Evolutionary conservation across 2,888 invertebrate species (phyloP).

Genomic region (Omphaloscelis lunosa): DNA sequence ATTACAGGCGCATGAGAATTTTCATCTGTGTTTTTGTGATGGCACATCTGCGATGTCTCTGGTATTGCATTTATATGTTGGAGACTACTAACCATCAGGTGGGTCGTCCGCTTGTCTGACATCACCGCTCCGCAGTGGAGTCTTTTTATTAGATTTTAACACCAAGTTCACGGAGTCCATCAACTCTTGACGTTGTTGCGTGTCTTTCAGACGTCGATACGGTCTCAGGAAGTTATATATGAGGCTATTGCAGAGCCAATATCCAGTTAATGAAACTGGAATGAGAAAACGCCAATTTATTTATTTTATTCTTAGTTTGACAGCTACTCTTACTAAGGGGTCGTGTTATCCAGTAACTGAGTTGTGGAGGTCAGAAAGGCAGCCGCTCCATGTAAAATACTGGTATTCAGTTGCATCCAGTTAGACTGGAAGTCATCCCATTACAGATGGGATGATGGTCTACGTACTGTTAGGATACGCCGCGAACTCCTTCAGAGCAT

Average conservation of each 20-base stretch:
- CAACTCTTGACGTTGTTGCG: neutral
- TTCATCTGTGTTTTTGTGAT: neutral
- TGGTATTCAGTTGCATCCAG: neutral
- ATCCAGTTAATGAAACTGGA: constrained; percentile 1
- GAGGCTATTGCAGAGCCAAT: constrained; percentile 9
- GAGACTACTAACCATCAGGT: neutral
- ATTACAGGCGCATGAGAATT: neutral
- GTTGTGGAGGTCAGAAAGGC: neutral
- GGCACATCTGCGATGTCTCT: no score
- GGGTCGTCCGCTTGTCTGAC: neutral
- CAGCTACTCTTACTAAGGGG: neutral
- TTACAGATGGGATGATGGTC: neutral
- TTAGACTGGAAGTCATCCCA: neutral
- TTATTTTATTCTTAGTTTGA: neutral
- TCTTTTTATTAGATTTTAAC: no score
- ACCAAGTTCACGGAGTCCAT: neutral
- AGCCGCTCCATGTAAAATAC: neutral
- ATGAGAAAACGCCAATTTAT: neutral
- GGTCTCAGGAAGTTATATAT: constrained; percentile 14
- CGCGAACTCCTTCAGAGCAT: neutral
- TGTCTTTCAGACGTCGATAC: constrained; percentile 21
- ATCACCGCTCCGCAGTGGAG: no score
- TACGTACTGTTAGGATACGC: constrained; percentile 15
- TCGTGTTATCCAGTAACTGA: no score
- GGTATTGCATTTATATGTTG: neutral